Conservation (phyloP, 2,113 vertebrate genomes). For the Macheiramphus alcinus region DNA sequence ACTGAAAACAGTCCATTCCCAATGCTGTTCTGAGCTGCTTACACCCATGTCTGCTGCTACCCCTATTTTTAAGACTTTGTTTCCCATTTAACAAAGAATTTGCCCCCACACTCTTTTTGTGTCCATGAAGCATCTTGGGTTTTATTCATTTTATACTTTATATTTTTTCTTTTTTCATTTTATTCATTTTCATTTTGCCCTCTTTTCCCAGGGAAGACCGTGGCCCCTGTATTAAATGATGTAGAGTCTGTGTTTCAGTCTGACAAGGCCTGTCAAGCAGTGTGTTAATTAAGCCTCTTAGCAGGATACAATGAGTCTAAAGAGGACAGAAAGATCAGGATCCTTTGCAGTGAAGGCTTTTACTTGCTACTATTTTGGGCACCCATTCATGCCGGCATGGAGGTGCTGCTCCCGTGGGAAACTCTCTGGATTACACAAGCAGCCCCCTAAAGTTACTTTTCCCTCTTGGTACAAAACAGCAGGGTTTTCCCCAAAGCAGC, state of each 20-base stretch:
- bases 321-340: background rate
- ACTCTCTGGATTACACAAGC: rapidly evolving
- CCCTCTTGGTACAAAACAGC: background rate
- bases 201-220: background rate
- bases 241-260: background rate
- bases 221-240: background rate
- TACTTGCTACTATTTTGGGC: background rate
- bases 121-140: background rate
- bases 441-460: background rate
- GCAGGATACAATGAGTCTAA: background rate
- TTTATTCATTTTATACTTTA: background rate
- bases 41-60: background rate
- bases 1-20: background rate
- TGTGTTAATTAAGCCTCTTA: background rate
- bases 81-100: background rate
- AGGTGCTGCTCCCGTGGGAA: background rate
- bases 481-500: background rate
- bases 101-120: background rate
- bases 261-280: background rate
- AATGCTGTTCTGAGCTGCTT: background rate
- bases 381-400: background rate
- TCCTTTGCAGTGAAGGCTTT: background rate
- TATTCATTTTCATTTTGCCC: background rate
- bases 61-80: background rate
- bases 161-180: background rate